These are phyloP conservation scores for Lamellibrachia columna DNA, from an alignment of 2,888 invertebrate species.

Conservation along the genomic window DNA sequence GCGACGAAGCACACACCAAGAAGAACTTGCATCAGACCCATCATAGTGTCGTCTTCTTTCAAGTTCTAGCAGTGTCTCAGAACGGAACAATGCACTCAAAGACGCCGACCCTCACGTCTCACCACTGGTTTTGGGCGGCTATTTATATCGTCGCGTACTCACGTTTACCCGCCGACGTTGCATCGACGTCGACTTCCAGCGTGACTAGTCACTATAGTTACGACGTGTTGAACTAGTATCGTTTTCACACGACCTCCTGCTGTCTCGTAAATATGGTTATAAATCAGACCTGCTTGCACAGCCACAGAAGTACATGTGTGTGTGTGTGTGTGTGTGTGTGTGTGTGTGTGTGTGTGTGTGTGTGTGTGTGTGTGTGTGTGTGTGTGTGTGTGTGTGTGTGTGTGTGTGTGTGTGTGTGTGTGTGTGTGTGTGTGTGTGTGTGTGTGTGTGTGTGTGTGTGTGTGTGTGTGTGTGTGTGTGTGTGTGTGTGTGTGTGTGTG, in stretches of 20 bases:
- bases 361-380: neutral
- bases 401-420: neutral
- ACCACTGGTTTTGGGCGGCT: neutral
- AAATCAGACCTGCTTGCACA: neutral
- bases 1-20: neutral
- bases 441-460: neutral
- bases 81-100: neutral
- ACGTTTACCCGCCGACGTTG: neutral
- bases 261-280: neutral
- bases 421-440: neutral
- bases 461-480: neutral
- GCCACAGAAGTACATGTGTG: neutral
- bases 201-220: neutral
- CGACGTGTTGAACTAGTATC: neutral
- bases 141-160: neutral
- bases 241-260: neutral
- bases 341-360: neutral
- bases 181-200: neutral
- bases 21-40: neutral
- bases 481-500: no score
- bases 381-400: neutral
- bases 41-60: neutral
- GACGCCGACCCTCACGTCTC: neutral
- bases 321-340: neutral
- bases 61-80: neutral